A percentile compares a stretch with the other conserved stretches of the same genome.
Conservation (phyloP, 2,113 vertebrate genomes). For the Noturus placidus region DNA sequence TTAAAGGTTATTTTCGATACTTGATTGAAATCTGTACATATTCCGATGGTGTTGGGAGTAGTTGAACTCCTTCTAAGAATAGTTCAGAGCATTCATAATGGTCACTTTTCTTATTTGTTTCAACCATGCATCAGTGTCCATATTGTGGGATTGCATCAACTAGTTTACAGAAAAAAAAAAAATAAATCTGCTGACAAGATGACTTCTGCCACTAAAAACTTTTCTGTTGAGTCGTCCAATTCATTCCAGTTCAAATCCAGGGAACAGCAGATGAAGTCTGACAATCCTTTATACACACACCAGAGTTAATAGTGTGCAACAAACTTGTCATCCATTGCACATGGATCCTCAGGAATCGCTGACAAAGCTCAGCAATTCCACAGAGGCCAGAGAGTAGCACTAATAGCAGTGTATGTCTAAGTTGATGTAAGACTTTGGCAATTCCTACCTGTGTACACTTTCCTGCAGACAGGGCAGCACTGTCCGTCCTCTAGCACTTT, state of each 20-base stretch:
- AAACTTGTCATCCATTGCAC: constrained; percentile 20
- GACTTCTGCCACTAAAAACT: constrained; percentile 20
- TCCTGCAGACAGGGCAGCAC: constrained; percentile 83
- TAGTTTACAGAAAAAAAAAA: not conserved
- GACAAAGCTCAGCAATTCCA: constrained; percentile 30
- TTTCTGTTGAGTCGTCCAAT: constrained; percentile 41
- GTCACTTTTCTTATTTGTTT: not conserved
- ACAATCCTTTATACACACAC: not conserved
- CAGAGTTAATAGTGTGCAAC: constrained; percentile 38
- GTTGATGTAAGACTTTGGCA: constrained; percentile 42
- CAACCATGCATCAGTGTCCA: not conserved
- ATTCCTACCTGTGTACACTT: constrained; percentile 68
- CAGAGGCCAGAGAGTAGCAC: constrained; percentile 8
- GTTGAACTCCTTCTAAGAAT: not conserved
- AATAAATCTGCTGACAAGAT: constrained; percentile 4
- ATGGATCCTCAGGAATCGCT: constrained; percentile 19
- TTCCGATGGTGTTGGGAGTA: not conserved
- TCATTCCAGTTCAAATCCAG: constrained; percentile 18
- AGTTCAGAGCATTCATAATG: constrained; percentile 4
- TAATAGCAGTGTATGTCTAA: constrained; percentile 19
- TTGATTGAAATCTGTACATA: not conserved
- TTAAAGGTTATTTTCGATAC: constrained; percentile 17
- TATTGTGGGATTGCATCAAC: not conserved
- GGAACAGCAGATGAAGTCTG: not conserved
- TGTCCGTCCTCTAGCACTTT: constrained; percentile 75